phyloP scores from a whole-genome alignment of 2,113 vertebrate genomes.

The Zootoca vivipara region DNA sequence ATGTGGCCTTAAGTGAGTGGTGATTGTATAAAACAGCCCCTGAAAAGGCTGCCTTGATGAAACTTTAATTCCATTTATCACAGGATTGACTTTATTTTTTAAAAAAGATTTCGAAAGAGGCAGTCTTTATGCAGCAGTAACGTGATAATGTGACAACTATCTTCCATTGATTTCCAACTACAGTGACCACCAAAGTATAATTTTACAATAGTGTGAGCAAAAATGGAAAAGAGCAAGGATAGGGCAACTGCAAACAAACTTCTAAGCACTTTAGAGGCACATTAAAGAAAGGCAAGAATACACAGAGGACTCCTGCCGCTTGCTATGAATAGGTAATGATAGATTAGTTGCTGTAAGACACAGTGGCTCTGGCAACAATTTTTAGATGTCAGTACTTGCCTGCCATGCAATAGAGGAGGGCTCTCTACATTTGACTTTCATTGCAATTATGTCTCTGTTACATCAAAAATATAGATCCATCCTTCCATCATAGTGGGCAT shows the following conservation, averaged over 20 bases:
- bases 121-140: constrained; percentile 53
- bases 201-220: constrained; percentile 57
- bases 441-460: neutral
- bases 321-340: constrained; percentile 15
- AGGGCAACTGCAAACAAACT: constrained; percentile 60
- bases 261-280: constrained; percentile 48
- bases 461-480: neutral
- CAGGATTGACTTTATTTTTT: constrained; percentile 34
- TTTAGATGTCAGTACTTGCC: neutral
- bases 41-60: constrained; percentile 41
- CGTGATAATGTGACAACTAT: constrained; percentile 48
- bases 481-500: neutral
- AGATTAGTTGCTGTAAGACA: neutral
- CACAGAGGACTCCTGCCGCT: constrained; percentile 29
- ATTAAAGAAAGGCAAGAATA: constrained; percentile 52
- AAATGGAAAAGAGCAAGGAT: constrained; percentile 44
- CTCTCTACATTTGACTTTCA: neutral
- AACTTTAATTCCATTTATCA: constrained; percentile 60
- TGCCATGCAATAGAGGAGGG: neutral
- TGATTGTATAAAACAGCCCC: constrained; percentile 53
- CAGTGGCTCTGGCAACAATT: fast-evolving
- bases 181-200: constrained; percentile 55
- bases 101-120: neutral
- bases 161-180: constrained; percentile 53
- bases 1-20: constrained; percentile 47